These are phyloP conservation scores for Vidua chalybeata DNA, from an alignment of 2,113 vertebrate genomes.

Conservation along the genomic window DNA sequence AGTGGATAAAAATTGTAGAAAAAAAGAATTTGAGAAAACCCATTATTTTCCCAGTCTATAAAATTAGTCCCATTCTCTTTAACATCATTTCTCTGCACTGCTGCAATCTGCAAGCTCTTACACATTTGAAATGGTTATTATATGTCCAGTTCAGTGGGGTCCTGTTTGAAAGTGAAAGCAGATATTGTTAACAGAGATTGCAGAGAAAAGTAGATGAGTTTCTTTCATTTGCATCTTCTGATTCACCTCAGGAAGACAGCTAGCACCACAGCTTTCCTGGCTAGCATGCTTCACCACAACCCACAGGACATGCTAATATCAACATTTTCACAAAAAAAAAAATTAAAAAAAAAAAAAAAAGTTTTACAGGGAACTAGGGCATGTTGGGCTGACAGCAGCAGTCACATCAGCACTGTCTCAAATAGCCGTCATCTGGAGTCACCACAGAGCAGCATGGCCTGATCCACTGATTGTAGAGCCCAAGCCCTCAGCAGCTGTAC, in stretches of 20 bases:
- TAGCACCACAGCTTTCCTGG: neutral
- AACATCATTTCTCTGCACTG: neutral
- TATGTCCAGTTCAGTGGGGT: neutral
- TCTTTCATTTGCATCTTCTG: neutral
- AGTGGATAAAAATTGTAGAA: neutral
- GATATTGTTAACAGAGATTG: neutral
- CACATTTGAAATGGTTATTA: neutral
- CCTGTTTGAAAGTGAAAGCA: neutral
- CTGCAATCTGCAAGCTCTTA: neutral
- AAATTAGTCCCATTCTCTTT: neutral
- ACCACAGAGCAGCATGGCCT: neutral
- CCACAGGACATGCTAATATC: neutral
- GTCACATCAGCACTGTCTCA: neutral
- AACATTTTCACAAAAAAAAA: neutral
- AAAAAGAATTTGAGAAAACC: accelerated
- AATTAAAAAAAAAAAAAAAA: no score
- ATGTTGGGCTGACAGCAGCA: neutral
- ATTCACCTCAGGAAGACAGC: neutral
- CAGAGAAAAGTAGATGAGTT: neutral
- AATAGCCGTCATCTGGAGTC: neutral
- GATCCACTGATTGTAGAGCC: accelerated
- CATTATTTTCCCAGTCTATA: neutral
- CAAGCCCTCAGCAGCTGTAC: neutral
- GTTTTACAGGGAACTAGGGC: no score
- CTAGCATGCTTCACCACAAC: neutral